A percentile compares a stretch with the other conserved stretches of the same genome.
Evolutionary conservation across 2,888 invertebrate genomes (phyloP).

Genomic region (Diabrotica balteata): DNA sequence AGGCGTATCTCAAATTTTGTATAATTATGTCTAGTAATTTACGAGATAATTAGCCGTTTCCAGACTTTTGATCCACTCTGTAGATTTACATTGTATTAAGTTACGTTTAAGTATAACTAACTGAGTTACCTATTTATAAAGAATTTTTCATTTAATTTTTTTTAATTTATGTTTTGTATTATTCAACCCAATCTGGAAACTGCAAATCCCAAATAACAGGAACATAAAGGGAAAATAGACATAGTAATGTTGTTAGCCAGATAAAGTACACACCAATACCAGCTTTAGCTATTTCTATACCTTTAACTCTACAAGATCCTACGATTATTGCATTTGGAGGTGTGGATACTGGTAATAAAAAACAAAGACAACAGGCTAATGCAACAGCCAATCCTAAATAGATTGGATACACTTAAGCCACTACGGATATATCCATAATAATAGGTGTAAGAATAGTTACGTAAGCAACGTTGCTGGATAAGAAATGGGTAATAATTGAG

Average conservation of each 20-base stretch:
- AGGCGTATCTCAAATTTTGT: too few relatives aligned
- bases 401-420: conserved; percentile 76
- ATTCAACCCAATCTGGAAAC: not conserved
- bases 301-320: conserved; percentile 81
- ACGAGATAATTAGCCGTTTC: too few relatives aligned
- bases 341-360: conserved; percentile 94
- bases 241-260: conserved; percentile 73
- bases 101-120: too few relatives aligned
- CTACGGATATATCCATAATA: conserved; percentile 75
- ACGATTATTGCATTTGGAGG: conserved; percentile 94
- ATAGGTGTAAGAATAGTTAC: conserved; percentile 88
- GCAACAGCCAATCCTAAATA: conserved; percentile 90
- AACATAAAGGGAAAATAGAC: conserved; percentile 79
- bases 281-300: conserved; percentile 77
- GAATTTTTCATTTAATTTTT: too few relatives aligned
- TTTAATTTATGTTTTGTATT: too few relatives aligned
- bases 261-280: conserved; percentile 76
- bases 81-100: too few relatives aligned
- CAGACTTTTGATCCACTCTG: too few relatives aligned
- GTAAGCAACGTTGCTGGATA: conserved; percentile 89
- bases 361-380: conserved; percentile 88
- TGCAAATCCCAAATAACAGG: conserved; percentile 42
- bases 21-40: too few relatives aligned
- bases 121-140: too few relatives aligned
- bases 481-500: conserved; percentile 79